A percentile compares a stretch with the other conserved stretches of the same genome.
Evolutionary conservation across 2,888 invertebrate genomes (phyloP).

Genomic region (Ormyrus pomaceus): DNA sequence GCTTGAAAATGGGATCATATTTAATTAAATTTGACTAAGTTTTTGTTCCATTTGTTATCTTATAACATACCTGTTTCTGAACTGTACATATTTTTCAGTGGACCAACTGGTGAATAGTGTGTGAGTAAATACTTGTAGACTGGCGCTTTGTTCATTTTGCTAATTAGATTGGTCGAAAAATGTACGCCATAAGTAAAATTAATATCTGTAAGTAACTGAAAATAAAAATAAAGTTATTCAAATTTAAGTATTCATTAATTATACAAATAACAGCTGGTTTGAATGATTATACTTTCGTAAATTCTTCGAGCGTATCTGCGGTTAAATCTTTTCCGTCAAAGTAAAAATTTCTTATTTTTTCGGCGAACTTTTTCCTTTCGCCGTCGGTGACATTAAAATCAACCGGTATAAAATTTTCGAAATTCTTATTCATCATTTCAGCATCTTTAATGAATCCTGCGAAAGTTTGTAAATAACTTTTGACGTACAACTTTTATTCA

Average conservation of each 20-base stretch:
- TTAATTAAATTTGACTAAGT: too few species aligned
- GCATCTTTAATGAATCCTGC: slow-evolving; percentile 61
- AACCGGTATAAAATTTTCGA: slow-evolving; percentile 67
- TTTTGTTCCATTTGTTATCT: not conserved
- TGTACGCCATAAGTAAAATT: slow-evolving; percentile 56
- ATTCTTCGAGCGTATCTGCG: slow-evolving; percentile 58
- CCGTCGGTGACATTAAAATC: slow-evolving; percentile 69
- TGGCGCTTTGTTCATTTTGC: slow-evolving; percentile 62
- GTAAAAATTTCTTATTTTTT: slow-evolving; percentile 61
- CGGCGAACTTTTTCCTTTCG: slow-evolving; percentile 2
- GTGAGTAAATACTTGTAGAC: slow-evolving; percentile 68
- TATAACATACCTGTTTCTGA: slow-evolving; percentile 58
- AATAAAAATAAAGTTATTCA: slow-evolving; percentile 26
- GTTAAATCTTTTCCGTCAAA: slow-evolving; percentile 66
- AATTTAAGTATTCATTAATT: too few species aligned
- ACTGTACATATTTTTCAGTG: slow-evolving; percentile 64
- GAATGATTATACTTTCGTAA: slow-evolving; percentile 56
- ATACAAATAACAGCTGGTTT: too few species aligned
- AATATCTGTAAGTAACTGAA: slow-evolving; percentile 65
- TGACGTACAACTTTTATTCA: not conserved
- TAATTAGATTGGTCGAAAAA: slow-evolving; percentile 63
- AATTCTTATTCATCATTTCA: slow-evolving; percentile 63
- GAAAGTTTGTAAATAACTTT: not conserved
- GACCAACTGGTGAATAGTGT: slow-evolving; percentile 64
- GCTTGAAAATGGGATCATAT: too few species aligned